Percentiles rank a stretch among this genome's conserved stretches.
These are phyloP conservation scores for Tyrophagus putrescentiae DNA, from an alignment of 1,140 invertebrate genomes.

Conservation along the genomic window DNA sequence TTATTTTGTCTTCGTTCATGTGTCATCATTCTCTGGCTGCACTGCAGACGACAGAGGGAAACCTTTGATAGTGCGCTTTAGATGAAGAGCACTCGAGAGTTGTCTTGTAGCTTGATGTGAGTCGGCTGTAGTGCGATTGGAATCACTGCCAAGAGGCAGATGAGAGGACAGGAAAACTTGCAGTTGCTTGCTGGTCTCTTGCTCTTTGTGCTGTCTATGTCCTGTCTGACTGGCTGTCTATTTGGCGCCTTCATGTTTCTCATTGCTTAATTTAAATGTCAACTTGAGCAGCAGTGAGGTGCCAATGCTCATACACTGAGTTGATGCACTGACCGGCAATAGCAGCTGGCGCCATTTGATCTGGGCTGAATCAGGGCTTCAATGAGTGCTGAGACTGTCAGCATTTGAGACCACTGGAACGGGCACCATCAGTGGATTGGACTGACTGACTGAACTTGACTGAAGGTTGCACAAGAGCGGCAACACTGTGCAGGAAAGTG, in stretches of 20 bases:
- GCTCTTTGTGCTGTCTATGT: no score
- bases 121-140: no score
- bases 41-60: conserved; percentile 1
- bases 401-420: no score
- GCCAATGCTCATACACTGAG: background rate
- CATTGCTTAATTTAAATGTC: conserved; percentile 9
- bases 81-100: background rate
- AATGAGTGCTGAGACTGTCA: no score
- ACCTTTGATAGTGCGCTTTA: background rate
- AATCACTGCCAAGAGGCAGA: background rate
- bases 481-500: no score
- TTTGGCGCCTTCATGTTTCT: no score
- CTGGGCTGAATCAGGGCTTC: no score
- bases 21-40: conserved; percentile 7
- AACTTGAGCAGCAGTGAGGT: conserved; percentile 7
- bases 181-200: no score
- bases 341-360: no score
- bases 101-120: background rate
- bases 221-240: no score
- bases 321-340: no score
- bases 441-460: background rate
- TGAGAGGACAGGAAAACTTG: background rate
- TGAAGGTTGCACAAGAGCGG: background rate
- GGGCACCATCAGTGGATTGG: background rate
- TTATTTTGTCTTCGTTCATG: conserved; percentile 3